Evolutionary conservation across 2,797 vertebrate species (phyloP).

Genomic region (Pristis pectinata): DNA sequence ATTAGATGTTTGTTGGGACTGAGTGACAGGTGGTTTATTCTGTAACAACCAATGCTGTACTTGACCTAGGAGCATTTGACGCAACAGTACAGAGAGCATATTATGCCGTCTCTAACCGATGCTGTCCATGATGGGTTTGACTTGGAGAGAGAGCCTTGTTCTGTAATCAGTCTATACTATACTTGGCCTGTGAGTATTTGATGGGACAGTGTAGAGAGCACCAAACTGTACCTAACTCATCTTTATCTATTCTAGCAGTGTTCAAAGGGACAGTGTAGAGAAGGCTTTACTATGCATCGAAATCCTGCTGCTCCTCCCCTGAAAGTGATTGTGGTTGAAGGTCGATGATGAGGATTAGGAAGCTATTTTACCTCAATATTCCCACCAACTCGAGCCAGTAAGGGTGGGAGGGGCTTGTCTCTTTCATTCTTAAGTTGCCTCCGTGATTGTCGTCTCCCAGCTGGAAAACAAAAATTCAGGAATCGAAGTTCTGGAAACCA

Average conservation of each 20-base stretch:
- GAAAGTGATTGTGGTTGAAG: not conserved
- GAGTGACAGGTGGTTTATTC: not conserved
- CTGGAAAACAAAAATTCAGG: slow-evolving; percentile 49
- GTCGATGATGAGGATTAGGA: not conserved
- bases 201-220: not conserved
- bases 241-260: not conserved
- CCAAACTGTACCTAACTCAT: not conserved
- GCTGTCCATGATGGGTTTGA: not conserved
- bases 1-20: not conserved
- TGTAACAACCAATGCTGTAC: not conserved
- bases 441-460: slow-evolving; percentile 86
- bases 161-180: not conserved
- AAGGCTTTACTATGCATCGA: not conserved
- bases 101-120: not conserved
- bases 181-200: not conserved
- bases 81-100: not conserved
- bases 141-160: not conserved
- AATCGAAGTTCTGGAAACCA: not conserved
- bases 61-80: too few species aligned
- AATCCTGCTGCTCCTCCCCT: not conserved
- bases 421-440: slow-evolving; percentile 86
- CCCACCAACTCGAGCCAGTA: slow-evolving; percentile 88
- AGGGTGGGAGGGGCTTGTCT: slow-evolving; percentile 89
- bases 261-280: not conserved
- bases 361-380: slow-evolving; percentile 79